These are phyloP conservation scores for Parasteatoda tepidariorum DNA, from an alignment of 1,140 invertebrate genomes.

Conservation along the genomic window DNA sequence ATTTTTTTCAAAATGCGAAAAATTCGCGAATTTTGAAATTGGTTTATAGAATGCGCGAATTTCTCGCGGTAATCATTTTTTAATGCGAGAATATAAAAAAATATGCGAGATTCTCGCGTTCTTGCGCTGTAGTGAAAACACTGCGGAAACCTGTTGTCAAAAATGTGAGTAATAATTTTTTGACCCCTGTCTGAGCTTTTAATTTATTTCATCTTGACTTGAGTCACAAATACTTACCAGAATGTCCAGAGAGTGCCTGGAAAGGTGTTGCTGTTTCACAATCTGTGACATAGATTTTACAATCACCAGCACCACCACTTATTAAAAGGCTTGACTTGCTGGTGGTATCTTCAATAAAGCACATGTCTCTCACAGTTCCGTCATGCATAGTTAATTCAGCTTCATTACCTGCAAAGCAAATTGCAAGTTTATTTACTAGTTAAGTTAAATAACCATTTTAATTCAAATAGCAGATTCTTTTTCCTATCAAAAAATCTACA, in stretches of 20 bases:
- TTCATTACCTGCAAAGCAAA: constrained; percentile 73
- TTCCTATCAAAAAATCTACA: too few relatives aligned
- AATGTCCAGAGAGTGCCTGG: constrained; percentile 92
- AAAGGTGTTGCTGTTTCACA: constrained; percentile 94
- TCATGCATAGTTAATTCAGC: constrained; percentile 97
- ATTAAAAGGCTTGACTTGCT: constrained; percentile 92
- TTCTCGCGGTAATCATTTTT: too few relatives aligned
- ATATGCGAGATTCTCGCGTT: too few relatives aligned
- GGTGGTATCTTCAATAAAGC: constrained; percentile 94
- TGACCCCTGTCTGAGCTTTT: background rate
- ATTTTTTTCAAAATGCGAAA: too few relatives aligned
- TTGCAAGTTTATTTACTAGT: background rate
- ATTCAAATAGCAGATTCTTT: too few relatives aligned
- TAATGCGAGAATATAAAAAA: too few relatives aligned
- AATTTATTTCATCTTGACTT: background rate
- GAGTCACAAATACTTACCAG: constrained; percentile 73
- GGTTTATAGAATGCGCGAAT: too few relatives aligned
- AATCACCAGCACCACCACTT: constrained; percentile 97
- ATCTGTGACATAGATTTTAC: constrained; percentile 98
- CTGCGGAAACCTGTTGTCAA: too few relatives aligned
- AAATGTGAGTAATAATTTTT: background rate
- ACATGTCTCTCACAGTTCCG: constrained; percentile 95
- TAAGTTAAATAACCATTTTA: background rate
- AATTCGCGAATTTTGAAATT: too few relatives aligned
- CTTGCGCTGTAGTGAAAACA: too few relatives aligned